A percentile compares a stretch with the other conserved stretches of the same genome.
Evolutionary conservation across 2,888 invertebrate genomes (phyloP).

Genomic region (Pheosia gnoma): DNA sequence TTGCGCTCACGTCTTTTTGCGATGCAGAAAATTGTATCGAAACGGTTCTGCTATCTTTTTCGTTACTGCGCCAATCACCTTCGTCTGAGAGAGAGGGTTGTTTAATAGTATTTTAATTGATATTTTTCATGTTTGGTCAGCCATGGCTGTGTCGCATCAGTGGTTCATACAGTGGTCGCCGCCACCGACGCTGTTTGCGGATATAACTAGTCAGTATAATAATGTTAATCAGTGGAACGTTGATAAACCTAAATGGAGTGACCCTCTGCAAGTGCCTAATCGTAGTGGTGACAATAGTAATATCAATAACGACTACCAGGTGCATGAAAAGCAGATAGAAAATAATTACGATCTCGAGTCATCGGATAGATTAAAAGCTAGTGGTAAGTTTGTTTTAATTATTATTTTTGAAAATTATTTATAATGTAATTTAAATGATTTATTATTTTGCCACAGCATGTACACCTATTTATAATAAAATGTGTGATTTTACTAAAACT

Average conservation of each 20-base stretch:
- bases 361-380: slow-evolving; percentile 31
- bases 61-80: slow-evolving; percentile 28
- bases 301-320: slow-evolving; percentile 13
- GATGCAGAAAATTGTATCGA: slow-evolving; percentile 41
- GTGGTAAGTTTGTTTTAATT: slow-evolving; percentile 39
- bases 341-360: slow-evolving; percentile 19
- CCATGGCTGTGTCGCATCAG: slow-evolving; percentile 78
- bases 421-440: neutral
- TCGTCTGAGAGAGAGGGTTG: slow-evolving; percentile 40
- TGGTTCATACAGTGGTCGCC: slow-evolving; percentile 80
- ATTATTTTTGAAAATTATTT: neutral
- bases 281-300: slow-evolving; percentile 31
- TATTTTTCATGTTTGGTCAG: slow-evolving; percentile 43
- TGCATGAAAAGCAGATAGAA: slow-evolving; percentile 23
- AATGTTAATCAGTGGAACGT: slow-evolving; percentile 58
- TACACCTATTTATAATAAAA: too few species aligned
- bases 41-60: slow-evolving; percentile 38
- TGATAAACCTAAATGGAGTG: slow-evolving; percentile 38
- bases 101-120: slow-evolving; percentile 32
- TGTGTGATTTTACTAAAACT: too few species aligned
- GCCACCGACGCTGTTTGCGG: slow-evolving; percentile 64
- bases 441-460: too few species aligned
- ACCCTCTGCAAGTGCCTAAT: slow-evolving; percentile 31
- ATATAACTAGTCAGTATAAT: slow-evolving; percentile 63
- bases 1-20: slow-evolving; percentile 61